phyloP scores from a whole-genome alignment of 2,888 invertebrate species.

The Nebria brevicollis region DNA sequence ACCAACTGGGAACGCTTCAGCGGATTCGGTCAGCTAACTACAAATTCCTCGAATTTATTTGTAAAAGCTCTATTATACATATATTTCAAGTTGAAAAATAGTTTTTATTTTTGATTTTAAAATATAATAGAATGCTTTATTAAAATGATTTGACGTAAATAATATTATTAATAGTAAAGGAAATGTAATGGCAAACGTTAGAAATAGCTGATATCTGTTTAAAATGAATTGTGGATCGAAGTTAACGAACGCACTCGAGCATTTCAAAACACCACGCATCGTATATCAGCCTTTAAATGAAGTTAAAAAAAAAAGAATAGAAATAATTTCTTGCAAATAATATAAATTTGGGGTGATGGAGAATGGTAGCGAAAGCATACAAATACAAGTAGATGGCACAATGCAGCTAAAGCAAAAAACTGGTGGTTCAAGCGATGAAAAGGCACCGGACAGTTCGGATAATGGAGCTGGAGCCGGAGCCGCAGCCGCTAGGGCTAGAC shows the following conservation, averaged over 20 bases:
- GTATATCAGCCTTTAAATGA: constrained; percentile 43
- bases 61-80: background rate
- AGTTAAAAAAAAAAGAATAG: constrained; percentile 32
- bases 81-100: too few species aligned
- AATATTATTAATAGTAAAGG: too few species aligned
- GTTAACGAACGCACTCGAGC: constrained; percentile 30
- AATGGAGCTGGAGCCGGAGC: constrained; percentile 50
- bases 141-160: background rate
- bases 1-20: background rate
- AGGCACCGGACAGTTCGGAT: constrained; percentile 59
- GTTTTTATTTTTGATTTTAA: too few species aligned
- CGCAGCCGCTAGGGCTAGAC: constrained; percentile 32
- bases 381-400: constrained; percentile 23
- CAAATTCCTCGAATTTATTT: background rate
- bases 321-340: constrained; percentile 19
- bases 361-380: constrained; percentile 39
- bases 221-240: too few species aligned
- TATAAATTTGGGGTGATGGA: constrained; percentile 18
- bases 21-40: background rate
- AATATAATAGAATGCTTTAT: too few species aligned
- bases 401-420: constrained; percentile 44
- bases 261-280: constrained; percentile 44
- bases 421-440: constrained; percentile 57
- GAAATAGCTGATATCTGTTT: background rate
- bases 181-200: too few species aligned